phyloP scores from a whole-genome alignment of 2,888 invertebrate species.

The Prosopocoilus inquinatus region DNA sequence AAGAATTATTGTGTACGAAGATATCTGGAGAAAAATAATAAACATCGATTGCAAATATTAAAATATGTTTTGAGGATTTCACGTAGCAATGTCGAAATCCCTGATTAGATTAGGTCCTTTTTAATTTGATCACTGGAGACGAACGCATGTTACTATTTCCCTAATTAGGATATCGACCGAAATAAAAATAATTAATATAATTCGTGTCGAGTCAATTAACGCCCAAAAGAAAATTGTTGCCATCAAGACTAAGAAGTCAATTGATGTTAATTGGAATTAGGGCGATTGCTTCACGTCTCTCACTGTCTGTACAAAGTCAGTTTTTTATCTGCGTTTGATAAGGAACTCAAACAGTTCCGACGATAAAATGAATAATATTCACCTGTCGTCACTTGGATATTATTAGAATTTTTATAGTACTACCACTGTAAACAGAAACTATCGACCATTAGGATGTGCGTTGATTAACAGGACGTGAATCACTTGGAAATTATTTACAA shows the following conservation, averaged over 20 bases:
- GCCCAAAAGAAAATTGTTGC: no score
- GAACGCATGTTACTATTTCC: not conserved
- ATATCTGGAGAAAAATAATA: no score
- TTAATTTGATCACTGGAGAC: no score
- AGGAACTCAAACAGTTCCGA: not conserved
- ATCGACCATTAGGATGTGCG: not conserved
- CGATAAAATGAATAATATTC: not conserved
- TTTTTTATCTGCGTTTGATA: not conserved
- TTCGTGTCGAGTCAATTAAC: not conserved
- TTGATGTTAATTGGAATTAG: not conserved
- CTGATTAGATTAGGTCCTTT: no score
- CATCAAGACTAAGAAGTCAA: not conserved
- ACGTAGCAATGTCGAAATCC: no score
- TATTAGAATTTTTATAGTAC: no score
- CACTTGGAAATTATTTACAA: not conserved
- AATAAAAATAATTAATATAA: not conserved
- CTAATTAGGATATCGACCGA: not conserved
- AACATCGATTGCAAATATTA: no score
- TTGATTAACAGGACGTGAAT: not conserved
- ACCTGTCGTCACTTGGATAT: not conserved
- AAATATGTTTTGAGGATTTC: no score
- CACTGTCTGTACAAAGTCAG: no score
- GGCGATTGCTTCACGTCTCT: not conserved
- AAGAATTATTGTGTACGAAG: no score
- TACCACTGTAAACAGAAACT: no score